Evolutionary conservation across 2,797 vertebrate species (phyloP).

Genomic region (Microctenopoma stevenorrisi): DNA sequence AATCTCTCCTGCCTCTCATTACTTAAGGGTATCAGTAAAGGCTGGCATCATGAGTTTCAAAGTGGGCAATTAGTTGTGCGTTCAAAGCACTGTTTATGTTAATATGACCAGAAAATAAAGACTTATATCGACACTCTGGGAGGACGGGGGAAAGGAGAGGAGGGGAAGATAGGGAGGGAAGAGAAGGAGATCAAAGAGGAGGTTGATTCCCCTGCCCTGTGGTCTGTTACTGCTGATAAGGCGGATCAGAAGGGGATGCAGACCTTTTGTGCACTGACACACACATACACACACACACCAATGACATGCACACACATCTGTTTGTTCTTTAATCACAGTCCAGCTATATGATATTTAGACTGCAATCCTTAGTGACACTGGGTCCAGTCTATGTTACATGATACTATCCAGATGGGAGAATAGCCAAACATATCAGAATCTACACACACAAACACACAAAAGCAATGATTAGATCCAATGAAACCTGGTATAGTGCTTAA

Average conservation of each 20-base stretch:
- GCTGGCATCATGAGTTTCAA: constrained; percentile 35
- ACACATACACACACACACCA: constrained; percentile 15
- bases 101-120: constrained; percentile 29
- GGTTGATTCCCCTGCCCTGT: constrained; percentile 50
- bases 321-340: constrained; percentile 49
- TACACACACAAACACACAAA: constrained; percentile 3
- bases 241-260: constrained; percentile 55
- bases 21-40: constrained; percentile 14
- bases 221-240: constrained; percentile 77
- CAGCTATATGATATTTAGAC: constrained; percentile 57
- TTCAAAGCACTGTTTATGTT: constrained; percentile 47
- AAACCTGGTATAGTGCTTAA: constrained; percentile 26
- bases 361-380: constrained; percentile 54
- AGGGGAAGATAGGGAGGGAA: constrained; percentile 21
- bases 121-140: constrained; percentile 8
- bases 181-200: constrained; percentile 55
- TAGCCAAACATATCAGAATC: constrained; percentile 33
- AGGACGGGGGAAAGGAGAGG: constrained; percentile 12
- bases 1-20: constrained; percentile 17
- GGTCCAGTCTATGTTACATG: constrained; percentile 36
- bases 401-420: constrained; percentile 21
- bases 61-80: constrained; percentile 57
- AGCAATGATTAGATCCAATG: constrained; percentile 4
- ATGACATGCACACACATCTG: constrained; percentile 13
- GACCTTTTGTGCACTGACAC: neutral